A percentile compares a stretch with the other conserved stretches of the same genome.
phyloP scores from a whole-genome alignment of 2,797 vertebrate species.

The Schizopygopsis malacanthus region DNA sequence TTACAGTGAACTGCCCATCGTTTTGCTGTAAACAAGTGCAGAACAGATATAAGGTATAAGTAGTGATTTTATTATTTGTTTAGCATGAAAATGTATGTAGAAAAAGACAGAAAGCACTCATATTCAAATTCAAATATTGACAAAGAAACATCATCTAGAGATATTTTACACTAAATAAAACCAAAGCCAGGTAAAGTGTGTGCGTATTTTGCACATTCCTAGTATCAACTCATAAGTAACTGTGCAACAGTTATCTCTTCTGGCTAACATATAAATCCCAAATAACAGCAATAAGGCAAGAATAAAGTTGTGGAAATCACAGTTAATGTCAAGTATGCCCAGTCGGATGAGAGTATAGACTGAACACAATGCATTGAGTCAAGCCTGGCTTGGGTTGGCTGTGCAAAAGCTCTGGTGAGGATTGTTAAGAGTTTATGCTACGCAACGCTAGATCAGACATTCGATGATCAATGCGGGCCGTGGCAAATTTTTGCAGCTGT shows the following conservation, averaged over 20 bases:
- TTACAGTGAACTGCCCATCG: constrained; percentile 97
- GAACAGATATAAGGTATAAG: background rate
- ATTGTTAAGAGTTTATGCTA: constrained; percentile 46
- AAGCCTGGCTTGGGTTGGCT: constrained; percentile 5
- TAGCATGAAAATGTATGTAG: background rate
- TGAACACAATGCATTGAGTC: constrained; percentile 3
- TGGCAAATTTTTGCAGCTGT: constrained; percentile 75
- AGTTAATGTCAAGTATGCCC: constrained; percentile 3
- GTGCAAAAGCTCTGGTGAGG: constrained; percentile 28
- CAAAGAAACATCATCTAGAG: background rate
- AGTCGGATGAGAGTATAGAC: constrained; percentile 15
- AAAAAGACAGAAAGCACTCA: background rate
- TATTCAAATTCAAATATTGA: background rate
- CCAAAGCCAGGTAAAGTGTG: background rate
- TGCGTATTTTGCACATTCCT: background rate
- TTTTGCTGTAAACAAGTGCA: constrained; percentile 86
- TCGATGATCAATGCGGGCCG: constrained; percentile 63
- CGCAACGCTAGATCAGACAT: constrained; percentile 54
- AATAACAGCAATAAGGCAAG: constrained; percentile 20
- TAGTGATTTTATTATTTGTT: background rate
- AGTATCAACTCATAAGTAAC: background rate
- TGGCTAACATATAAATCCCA: constrained; percentile 1
- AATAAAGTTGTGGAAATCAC: constrained; percentile 21
- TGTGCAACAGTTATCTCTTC: background rate
- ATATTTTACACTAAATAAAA: constrained; percentile 2